phyloP scores from a whole-genome alignment of 2,113 vertebrate species.

The Cyrtonyx montezumae region DNA sequence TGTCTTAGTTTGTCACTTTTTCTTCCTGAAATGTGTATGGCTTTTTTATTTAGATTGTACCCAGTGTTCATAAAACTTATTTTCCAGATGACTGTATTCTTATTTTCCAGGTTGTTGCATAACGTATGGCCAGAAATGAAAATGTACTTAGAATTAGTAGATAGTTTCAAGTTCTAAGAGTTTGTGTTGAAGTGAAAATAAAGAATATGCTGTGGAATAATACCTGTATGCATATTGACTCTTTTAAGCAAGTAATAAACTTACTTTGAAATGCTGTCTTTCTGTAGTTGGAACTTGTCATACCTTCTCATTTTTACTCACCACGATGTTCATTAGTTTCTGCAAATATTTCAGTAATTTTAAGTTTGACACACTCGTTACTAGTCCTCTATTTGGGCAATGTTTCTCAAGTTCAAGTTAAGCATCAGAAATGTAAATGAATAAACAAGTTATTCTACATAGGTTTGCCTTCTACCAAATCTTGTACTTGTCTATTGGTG shows the following conservation, averaged over 20 bases:
- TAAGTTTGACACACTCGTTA: neutral
- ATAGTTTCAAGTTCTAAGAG: slow-evolving; percentile 66
- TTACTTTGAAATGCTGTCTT: neutral
- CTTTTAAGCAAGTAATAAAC: slow-evolving; percentile 63
- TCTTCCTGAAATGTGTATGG: slow-evolving; percentile 20
- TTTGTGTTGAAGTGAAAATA: slow-evolving; percentile 78
- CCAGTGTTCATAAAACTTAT: slow-evolving; percentile 38
- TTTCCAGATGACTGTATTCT: slow-evolving; percentile 69
- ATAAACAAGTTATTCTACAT: neutral
- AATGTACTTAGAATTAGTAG: slow-evolving; percentile 78
- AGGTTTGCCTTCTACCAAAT: neutral
- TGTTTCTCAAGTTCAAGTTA: neutral
- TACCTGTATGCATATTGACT: slow-evolving; percentile 77
- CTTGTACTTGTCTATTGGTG: neutral
- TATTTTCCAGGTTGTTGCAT: slow-evolving; percentile 61
- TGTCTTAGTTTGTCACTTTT: slow-evolving; percentile 54
- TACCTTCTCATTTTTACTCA: neutral
- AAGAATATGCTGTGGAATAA: slow-evolving; percentile 81
- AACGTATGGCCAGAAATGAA: slow-evolving; percentile 68
- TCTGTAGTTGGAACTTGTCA: neutral
- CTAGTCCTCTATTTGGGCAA: neutral
- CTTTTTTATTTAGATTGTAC: slow-evolving; percentile 70
- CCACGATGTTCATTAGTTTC: neutral
- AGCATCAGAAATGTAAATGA: neutral
- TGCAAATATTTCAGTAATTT: neutral